Base-by-base conservation (phyloP, 37 sponge, comb jelly and placozoan genomes). In the Crambe crambe region DNA sequence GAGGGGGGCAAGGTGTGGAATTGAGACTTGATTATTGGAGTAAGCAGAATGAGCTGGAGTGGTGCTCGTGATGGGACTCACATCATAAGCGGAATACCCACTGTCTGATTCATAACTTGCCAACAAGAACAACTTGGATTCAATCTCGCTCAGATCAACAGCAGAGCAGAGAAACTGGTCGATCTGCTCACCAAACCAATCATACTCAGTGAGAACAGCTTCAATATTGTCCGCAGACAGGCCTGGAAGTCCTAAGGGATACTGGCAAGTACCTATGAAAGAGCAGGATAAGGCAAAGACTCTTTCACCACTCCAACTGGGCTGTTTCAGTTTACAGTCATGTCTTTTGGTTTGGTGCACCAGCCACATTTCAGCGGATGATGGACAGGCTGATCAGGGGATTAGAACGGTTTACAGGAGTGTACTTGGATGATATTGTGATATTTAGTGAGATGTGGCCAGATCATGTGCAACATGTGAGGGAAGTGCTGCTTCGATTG, bases 71-170 rank as follows among this genome's bases (percentile, higher is more conserved):
- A 78, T 43, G 22, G 89, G 81, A 57, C 88, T 81, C 27, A 82
- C 88, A 65, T 87, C 82, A 67, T 58, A 81, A 0, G 83, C 75
- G 43, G 85, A 84, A 80, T 89, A 84, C 0, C 90, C 85, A 65
- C 85, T 80, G 42, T 85, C 85, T 0, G 90, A 88, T 63, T 88
- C 88, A 37, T 88, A 88, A 26, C 74, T 74, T 51, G 66, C 64
- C 35, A n/a, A n/a, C 10, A 69, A 82, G 58, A 44, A 78, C 10
- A 72, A 65, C 39, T 72, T 77, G 9, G 72, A 56, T 32, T 71
- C 88, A 35, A 72, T 76, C 59, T 77, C 71, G 34, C 83, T 77
- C 56, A 82, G 72, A 32, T 85, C 85, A 38, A 86, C 51, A 25
- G 86, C 79, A 64, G 73, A 73, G 23, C 43, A 64, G 9, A 86